These are phyloP conservation scores for Actinemys pallida DNA, from an alignment of 2,113 vertebrate genomes.

Conservation along the genomic window DNA sequence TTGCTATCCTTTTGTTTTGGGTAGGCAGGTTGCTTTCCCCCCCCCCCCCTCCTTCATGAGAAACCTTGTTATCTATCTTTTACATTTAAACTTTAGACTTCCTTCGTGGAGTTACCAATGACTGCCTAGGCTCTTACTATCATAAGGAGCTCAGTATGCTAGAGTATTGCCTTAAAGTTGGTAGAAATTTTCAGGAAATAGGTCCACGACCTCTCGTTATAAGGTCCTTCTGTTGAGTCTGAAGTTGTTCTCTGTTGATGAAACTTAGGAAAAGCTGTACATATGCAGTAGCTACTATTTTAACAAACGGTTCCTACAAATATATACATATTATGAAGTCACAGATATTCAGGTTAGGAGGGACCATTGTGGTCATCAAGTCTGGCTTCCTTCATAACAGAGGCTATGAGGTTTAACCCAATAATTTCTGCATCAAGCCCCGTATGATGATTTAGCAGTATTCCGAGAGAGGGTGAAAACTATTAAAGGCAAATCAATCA, in stretches of 20 bases:
- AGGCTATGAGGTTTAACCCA: background rate
- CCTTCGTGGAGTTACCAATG: background rate
- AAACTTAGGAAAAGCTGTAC: background rate
- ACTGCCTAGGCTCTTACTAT: background rate
- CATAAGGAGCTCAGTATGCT: background rate
- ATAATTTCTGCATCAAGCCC: background rate
- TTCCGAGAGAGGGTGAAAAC: background rate
- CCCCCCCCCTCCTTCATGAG: too few species aligned
- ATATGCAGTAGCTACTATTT: background rate
- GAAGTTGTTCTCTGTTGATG: fast-evolving
- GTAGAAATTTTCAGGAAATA: background rate
- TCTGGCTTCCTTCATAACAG: background rate
- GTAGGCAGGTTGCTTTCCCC: too few species aligned
- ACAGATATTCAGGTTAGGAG: background rate
- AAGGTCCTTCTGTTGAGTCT: background rate
- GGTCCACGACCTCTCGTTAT: background rate
- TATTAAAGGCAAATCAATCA: background rate
- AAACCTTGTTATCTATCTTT: background rate
- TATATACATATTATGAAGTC: background rate
- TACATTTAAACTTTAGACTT: fast-evolving
- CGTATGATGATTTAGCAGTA: background rate
- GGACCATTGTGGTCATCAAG: background rate
- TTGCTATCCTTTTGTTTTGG: background rate
- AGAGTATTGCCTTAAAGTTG: background rate
- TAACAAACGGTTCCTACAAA: background rate